These are phyloP conservation scores for Heliconius ethilla DNA, from an alignment of 2,888 invertebrate genomes.

Conservation along the genomic window DNA sequence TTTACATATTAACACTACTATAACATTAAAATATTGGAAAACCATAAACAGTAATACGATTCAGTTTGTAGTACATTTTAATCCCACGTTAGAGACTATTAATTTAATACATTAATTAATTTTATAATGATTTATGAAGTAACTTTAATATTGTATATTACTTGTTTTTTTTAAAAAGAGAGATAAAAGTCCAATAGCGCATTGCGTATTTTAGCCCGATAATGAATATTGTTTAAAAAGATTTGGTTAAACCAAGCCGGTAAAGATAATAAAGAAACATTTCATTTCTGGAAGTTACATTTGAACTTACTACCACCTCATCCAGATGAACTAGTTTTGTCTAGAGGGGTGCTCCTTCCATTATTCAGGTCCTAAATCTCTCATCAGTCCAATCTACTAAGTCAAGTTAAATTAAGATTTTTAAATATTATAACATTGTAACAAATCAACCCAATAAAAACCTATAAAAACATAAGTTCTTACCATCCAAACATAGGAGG, in stretches of 20 bases:
- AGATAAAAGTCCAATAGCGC: no score
- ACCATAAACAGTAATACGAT: background rate
- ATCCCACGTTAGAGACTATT: background rate
- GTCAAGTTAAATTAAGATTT: no score
- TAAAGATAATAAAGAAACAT: no score
- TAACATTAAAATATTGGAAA: constrained; percentile 7
- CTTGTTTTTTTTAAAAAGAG: background rate
- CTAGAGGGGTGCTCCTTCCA: no score
- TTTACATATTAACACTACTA: constrained; percentile 3
- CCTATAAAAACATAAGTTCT: constrained; percentile 54
- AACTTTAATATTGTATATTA: background rate
- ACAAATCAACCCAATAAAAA: no score
- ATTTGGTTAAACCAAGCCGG: no score
- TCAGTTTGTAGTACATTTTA: constrained; percentile 5
- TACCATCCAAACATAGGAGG: constrained; percentile 97
- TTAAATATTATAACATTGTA: no score
- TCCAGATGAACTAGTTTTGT: no score
- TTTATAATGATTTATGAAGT: background rate
- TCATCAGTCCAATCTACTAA: background rate
- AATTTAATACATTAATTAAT: background rate
- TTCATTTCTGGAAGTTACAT: no score
- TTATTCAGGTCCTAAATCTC: background rate
- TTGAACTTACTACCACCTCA: no score
- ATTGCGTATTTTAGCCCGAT: no score
- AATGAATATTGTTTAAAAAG: no score